Conservation (phyloP, 2,113 vertebrate species). For the Datnioides undecimradiatus region DNA sequence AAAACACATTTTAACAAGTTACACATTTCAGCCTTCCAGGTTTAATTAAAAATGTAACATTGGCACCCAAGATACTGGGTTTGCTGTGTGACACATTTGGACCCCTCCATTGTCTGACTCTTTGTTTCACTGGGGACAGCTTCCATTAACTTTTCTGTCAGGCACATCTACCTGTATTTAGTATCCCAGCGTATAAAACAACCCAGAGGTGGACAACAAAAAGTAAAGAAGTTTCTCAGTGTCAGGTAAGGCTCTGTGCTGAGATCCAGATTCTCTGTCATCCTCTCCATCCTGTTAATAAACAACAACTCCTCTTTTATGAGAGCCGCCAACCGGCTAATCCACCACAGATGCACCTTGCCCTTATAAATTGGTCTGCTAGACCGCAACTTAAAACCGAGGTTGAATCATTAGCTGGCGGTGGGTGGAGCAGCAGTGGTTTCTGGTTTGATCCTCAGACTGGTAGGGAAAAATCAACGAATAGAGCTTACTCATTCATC, state of each 20-base stretch:
- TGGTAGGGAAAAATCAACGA: slow-evolving; percentile 16
- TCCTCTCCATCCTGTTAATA: slow-evolving; percentile 44
- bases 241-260: neutral
- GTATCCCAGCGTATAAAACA: neutral
- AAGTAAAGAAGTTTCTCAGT: neutral
- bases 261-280: slow-evolving; percentile 19
- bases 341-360: slow-evolving; percentile 62
- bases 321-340: slow-evolving; percentile 46
- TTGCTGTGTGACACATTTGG: neutral
- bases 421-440: slow-evolving; percentile 6
- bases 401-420: slow-evolving; percentile 24
- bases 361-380: slow-evolving; percentile 44
- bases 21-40: neutral
- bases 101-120: neutral
- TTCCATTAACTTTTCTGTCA: neutral
- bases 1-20: neutral
- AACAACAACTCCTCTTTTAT: slow-evolving; percentile 51
- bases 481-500: neutral
- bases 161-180: neutral
- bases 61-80: neutral
- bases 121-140: neutral
- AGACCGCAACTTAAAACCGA: slow-evolving; percentile 39
- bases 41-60: neutral
- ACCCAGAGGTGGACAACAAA: neutral
- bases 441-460: slow-evolving; percentile 15